phyloP scores from a whole-genome alignment of 2,113 vertebrate genomes.

The Serinus canaria region DNA sequence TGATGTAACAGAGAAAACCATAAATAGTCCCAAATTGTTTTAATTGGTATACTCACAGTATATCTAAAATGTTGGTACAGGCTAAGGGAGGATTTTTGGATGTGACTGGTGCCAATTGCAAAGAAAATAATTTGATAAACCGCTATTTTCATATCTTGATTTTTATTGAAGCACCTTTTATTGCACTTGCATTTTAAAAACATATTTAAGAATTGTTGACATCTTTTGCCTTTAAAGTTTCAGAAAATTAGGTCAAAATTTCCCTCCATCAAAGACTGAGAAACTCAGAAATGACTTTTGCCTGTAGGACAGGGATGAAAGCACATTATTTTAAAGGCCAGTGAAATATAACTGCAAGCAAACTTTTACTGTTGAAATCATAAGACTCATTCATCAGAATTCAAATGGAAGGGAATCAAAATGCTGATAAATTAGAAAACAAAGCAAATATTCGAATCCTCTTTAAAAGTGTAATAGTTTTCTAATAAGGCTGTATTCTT shows the following conservation, averaged over 20 bases:
- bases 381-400: background rate
- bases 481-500: background rate
- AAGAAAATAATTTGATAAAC: background rate
- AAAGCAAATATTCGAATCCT: background rate
- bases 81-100: background rate
- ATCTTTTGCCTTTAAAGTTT: conserved; percentile 22
- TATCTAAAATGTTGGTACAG: background rate
- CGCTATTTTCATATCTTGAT: background rate
- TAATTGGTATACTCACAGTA: background rate
- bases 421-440: background rate
- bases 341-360: conserved; percentile 42
- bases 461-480: background rate
- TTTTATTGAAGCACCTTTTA: background rate
- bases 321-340: conserved; percentile 27
- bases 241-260: conserved; percentile 46
- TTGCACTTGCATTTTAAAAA: background rate
- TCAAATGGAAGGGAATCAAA: conserved; percentile 4
- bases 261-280: conserved; percentile 19
- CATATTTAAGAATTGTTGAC: background rate
- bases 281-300: conserved; percentile 35
- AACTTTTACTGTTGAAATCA: conserved; percentile 22
- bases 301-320: conserved; percentile 28
- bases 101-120: background rate
- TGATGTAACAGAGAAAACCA: background rate
- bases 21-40: background rate